Evolutionary conservation across 37 sponge, comb jelly and placozoan genomes (phyloP), one percentile per base, ranked within the genome.

Genomic region (Oscarella lobularis): DNA sequence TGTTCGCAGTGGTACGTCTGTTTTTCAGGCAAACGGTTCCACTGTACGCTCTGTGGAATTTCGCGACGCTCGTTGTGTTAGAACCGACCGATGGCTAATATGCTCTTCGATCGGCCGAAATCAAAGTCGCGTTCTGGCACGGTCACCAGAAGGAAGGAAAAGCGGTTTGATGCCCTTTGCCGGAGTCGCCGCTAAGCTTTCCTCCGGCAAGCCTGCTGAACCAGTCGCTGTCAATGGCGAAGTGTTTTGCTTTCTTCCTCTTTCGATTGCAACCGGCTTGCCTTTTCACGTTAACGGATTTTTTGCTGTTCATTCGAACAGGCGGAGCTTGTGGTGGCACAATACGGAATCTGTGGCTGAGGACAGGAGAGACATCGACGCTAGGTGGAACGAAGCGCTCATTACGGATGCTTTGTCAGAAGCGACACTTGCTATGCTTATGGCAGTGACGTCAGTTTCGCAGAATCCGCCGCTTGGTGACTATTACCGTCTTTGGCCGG

Each of bases 211-310:
- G 2, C 29, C 31, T 29, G 29, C n/a, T n/a, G n/a, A 38, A 27
- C 33, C 30, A 1, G 32, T 35, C 35, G 66, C 67, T 0, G n/a
- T 74, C 40, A 36, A 76, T 30, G 82, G 81, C 32, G 65, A 85
- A 27, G 33, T 81, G 6, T 84, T 84, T 32, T 88, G 85, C 38
- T 80, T 67, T 41, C 72, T 81, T 2, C 85, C 86, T 35, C 30
- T 84, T 4, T 65, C 78, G 6, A 39, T 40, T 4, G 32, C 66
- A 36, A 82, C 80, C 35, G 76, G 75, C 3, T 74, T 87, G 3
- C 83, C 83, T 5, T 75, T 82, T 3, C 83, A 83, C 33, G 80
- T 87, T 33, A 87, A 79, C 75, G 80, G 70, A 35, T 78, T 74
- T 41, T 87, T 87, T 87, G 87, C 79, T 6, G 77, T 87, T n/a